These are phyloP conservation scores for Cottus gobio DNA, from an alignment of 2,113 vertebrate genomes.

Conservation along the genomic window DNA sequence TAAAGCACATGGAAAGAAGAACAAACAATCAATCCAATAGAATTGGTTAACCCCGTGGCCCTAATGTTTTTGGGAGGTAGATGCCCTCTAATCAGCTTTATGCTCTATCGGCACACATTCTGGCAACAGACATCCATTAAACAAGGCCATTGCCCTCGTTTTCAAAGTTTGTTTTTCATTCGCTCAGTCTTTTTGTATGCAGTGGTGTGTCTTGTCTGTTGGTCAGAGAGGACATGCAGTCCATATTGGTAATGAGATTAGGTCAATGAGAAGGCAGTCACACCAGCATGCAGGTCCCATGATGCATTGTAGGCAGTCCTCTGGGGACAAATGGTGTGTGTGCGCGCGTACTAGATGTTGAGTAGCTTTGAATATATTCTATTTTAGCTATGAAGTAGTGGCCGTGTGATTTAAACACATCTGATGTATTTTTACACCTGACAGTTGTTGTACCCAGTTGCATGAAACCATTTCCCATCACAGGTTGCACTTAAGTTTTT, in stretches of 20 bases:
- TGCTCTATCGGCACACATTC: slow-evolving; percentile 52
- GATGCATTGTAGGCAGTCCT: slow-evolving; percentile 32
- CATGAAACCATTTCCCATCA: not conserved
- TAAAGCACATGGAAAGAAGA: slow-evolving; percentile 56
- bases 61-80: slow-evolving; percentile 67
- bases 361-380: not conserved
- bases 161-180: slow-evolving; percentile 27
- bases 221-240: slow-evolving; percentile 41
- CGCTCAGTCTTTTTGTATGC: slow-evolving; percentile 40
- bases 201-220: slow-evolving; percentile 39
- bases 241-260: slow-evolving; percentile 59
- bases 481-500: not conserved
- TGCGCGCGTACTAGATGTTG: not conserved
- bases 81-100: slow-evolving; percentile 62
- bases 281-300: slow-evolving; percentile 46
- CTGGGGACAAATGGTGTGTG: not conserved
- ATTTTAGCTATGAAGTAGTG: not conserved
- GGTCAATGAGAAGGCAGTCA: slow-evolving; percentile 39
- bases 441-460: not conserved
- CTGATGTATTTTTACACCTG: not conserved
- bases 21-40: slow-evolving; percentile 65
- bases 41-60: slow-evolving; percentile 60
- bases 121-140: slow-evolving; percentile 61
- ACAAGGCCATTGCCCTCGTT: slow-evolving; percentile 35
- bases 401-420: not conserved